A percentile compares a stretch with the other conserved stretches of the same genome.
These are phyloP conservation scores for Luperina testacea DNA, from an alignment of 2,888 invertebrate genomes.

Conservation along the genomic window DNA sequence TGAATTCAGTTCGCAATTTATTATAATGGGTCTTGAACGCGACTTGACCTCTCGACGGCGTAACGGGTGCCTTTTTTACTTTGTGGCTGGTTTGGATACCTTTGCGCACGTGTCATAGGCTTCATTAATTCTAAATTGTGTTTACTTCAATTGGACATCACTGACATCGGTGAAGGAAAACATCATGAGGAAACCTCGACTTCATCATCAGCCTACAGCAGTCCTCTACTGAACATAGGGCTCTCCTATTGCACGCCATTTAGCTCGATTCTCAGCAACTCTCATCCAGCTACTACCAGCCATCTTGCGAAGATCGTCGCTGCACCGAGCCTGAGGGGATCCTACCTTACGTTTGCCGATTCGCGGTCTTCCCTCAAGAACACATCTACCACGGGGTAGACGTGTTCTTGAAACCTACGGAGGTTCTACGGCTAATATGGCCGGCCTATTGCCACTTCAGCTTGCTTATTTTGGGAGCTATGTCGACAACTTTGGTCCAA, in stretches of 20 bases:
- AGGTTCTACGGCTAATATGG: too few relatives aligned
- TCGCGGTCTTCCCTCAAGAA: too few relatives aligned
- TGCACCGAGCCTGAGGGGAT: too few relatives aligned
- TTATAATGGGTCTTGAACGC: background rate
- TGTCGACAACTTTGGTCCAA: background rate
- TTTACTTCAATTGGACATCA: background rate
- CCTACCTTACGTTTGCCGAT: too few relatives aligned
- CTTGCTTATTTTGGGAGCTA: too few relatives aligned
- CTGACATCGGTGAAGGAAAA: background rate
- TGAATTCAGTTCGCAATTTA: constrained; percentile 5
- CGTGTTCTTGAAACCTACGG: too few relatives aligned
- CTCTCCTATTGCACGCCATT: background rate
- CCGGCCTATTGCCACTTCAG: too few relatives aligned
- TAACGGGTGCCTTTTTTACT: background rate
- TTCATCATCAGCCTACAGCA: background rate
- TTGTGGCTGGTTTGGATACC: background rate
- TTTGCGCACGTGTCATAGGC: background rate
- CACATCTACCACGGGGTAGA: too few relatives aligned
- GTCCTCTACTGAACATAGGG: background rate
- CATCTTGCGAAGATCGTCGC: background rate
- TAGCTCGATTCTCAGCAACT: background rate
- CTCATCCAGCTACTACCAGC: background rate
- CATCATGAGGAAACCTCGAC: background rate
- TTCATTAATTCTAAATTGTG: background rate
- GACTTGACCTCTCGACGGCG: background rate